A percentile compares a stretch with the other conserved stretches of the same genome.
These are phyloP conservation scores for Pagetopsis macropterus DNA, from an alignment of 2,797 vertebrate species.

Conservation along the genomic window DNA sequence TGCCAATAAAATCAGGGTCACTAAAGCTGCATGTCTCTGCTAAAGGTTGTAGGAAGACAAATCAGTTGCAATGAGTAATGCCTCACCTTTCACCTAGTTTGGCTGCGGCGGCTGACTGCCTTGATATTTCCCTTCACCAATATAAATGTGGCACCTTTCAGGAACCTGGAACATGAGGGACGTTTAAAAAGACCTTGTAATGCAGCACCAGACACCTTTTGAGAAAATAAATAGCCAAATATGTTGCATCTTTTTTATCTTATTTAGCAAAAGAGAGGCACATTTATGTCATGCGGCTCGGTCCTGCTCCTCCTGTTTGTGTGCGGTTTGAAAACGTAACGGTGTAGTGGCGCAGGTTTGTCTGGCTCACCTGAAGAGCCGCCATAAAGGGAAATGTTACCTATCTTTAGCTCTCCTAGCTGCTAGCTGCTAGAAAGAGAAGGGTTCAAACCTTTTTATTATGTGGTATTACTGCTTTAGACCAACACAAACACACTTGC, in stretches of 20 bases:
- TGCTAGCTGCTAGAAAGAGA: conserved; percentile 1
- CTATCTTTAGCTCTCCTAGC: conserved; percentile 10
- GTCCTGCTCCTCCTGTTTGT: conserved; percentile 49
- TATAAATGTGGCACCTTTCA: not conserved
- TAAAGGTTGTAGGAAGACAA: conserved; percentile 4
- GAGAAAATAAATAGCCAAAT: not conserved
- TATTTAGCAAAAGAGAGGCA: not conserved
- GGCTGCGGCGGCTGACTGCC: conserved; percentile 8
- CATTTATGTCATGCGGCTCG: not conserved
- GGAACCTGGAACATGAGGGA: not conserved
- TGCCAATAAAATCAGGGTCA: not conserved
- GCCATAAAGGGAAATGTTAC: not conserved
- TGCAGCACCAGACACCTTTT: not conserved
- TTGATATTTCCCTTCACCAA: conserved; percentile 14
- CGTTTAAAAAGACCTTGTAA: not conserved
- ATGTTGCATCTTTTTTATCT: not conserved
- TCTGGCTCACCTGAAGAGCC: conserved; percentile 15
- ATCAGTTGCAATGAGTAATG: conserved; percentile 29
- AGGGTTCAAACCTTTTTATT: not conserved
- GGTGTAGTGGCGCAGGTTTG: conserved; percentile 38
- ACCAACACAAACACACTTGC: not conserved
- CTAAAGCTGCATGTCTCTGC: conserved; percentile 1
- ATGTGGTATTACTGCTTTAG: not conserved
- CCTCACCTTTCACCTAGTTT: conserved; percentile 65
- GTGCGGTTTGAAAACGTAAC: conserved; percentile 11